Conservation (phyloP, 2,888 invertebrate species). For the Pycnomerus fuliginosus region DNA sequence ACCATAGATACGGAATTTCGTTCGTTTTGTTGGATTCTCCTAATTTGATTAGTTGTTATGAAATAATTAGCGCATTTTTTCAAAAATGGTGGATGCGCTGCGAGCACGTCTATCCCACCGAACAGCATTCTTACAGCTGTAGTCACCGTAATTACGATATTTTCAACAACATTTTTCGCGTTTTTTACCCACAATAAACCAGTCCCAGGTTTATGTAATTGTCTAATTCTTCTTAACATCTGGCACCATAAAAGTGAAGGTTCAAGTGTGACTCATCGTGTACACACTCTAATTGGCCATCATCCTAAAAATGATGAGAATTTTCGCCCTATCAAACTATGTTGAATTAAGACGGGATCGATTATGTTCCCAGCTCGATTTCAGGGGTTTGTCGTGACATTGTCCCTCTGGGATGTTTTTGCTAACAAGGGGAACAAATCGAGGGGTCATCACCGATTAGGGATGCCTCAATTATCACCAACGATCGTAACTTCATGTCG, state of each 20-base stretch:
- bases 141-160: neutral
- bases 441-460: conserved; percentile 19
- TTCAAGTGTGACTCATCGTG: neutral
- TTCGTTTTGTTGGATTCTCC: conserved; percentile 37
- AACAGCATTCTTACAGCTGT: too few relatives aligned
- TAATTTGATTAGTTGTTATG: too few relatives aligned
- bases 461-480: conserved; percentile 15
- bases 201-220: neutral
- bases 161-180: conserved; percentile 1
- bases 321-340: neutral
- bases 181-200: neutral
- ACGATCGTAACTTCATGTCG: too few relatives aligned
- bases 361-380: conserved; percentile 1
- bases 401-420: conserved; percentile 13
- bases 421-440: conserved; percentile 19
- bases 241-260: too few relatives aligned
- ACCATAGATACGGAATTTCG: conserved; percentile 42
- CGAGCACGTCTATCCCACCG: too few relatives aligned
- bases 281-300: neutral
- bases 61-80: too few relatives aligned
- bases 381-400: conserved; percentile 4
- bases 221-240: neutral
- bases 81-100: too few relatives aligned
- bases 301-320: too few relatives aligned
- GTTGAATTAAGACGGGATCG: conserved; percentile 6